These are phyloP conservation scores for Atta cephalotes DNA, from an alignment of 1,140 invertebrate species.

Conservation along the genomic window DNA sequence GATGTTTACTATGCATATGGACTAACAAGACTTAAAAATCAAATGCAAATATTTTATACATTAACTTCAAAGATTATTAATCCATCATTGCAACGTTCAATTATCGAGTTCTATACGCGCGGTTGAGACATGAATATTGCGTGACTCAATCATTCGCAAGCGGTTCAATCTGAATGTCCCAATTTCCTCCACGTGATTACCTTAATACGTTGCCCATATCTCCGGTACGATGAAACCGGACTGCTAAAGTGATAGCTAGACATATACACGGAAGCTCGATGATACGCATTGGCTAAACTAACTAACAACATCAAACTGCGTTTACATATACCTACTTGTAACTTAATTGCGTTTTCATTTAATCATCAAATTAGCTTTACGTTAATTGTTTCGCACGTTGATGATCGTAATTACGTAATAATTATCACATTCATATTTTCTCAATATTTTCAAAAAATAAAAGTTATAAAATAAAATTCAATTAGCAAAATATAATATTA, in stretches of 20 bases:
- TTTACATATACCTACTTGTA: conserved; percentile 29
- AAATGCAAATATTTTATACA: neutral
- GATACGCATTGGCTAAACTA: conserved; percentile 44
- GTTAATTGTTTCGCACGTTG: conserved; percentile 3
- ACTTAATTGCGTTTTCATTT: conserved; percentile 21
- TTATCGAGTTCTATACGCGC: conserved; percentile 30
- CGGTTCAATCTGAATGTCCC: conserved; percentile 69
- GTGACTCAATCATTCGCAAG: conserved; percentile 68
- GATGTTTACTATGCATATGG: neutral
- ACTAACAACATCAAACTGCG: conserved; percentile 39
- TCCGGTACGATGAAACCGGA: conserved; percentile 55
- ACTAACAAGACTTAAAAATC: neutral
- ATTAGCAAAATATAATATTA: neutral
- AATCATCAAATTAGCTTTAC: conserved; percentile 26
- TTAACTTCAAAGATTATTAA: conserved; percentile 22
- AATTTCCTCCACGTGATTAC: conserved; percentile 70
- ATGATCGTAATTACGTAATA: neutral
- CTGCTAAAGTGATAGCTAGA: conserved; percentile 56
- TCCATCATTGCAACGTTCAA: conserved; percentile 48
- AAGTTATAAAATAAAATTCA: neutral
- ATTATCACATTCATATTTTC: neutral
- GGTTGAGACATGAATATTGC: conserved; percentile 68
- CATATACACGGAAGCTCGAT: conserved; percentile 42
- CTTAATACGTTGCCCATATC: conserved; percentile 65
- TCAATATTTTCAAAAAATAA: neutral